phyloP scores from a whole-genome alignment of 1,140 invertebrate species.

The Eubasilissa regina region DNA sequence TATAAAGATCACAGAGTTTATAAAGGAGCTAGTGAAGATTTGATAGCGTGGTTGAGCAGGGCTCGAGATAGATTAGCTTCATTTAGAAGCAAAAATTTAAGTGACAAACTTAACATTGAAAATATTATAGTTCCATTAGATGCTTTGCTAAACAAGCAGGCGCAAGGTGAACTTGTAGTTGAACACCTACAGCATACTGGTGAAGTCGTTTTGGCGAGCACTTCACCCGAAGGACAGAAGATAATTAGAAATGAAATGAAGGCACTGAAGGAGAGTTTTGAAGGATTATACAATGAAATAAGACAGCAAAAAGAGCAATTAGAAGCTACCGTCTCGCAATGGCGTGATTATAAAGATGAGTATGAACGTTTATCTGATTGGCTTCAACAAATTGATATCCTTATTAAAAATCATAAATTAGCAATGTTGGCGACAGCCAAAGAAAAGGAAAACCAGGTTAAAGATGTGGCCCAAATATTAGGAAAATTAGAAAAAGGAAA shows the following conservation, averaged over 20 bases:
- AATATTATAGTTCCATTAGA: constrained; percentile 90
- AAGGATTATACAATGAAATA: constrained; percentile 88
- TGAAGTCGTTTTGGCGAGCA: constrained; percentile 87
- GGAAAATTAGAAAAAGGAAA: constrained; percentile 85
- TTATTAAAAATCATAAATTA: constrained; percentile 92
- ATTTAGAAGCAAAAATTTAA: constrained; percentile 86
- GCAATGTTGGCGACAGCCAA: constrained; percentile 85
- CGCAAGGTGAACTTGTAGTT: constrained; percentile 89
- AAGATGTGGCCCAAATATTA: constrained; percentile 85
- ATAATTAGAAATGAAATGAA: constrained; percentile 89
- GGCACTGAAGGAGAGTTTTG: constrained; percentile 87
- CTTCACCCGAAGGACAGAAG: constrained; percentile 84
- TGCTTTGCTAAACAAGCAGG: constrained; percentile 89
- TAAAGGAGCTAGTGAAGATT: constrained; percentile 91
- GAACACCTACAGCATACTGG: constrained; percentile 90
- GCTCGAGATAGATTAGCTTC: constrained; percentile 92
- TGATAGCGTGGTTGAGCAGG: constrained; percentile 87
- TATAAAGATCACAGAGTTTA: constrained; percentile 90
- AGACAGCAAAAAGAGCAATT: constrained; percentile 88
- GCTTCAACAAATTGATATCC: constrained; percentile 93
- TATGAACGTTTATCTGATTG: constrained; percentile 93
- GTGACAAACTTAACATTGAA: constrained; percentile 91
- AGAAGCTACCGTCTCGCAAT: constrained; percentile 86
- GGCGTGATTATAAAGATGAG: constrained; percentile 93
- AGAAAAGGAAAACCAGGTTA: constrained; percentile 90